A percentile compares a stretch with the other conserved stretches of the same genome.
Conservation (phyloP, 2,888 invertebrate species). For the Heteromurus nitidus region DNA sequence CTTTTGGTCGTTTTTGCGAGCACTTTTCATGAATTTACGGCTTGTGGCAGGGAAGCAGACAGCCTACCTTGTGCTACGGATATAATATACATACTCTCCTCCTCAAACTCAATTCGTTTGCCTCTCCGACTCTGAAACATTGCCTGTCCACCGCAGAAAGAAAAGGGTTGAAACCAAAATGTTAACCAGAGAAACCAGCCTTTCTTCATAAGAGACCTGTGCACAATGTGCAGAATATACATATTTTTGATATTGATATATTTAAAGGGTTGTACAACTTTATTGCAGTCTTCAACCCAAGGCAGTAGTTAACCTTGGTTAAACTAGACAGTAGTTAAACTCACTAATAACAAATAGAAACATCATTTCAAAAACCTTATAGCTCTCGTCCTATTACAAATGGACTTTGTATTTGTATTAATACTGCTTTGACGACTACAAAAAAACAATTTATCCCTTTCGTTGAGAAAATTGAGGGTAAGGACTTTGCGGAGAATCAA, state of each 20-base stretch:
- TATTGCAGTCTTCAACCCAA: slow-evolving; percentile 15
- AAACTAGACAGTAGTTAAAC: slow-evolving; percentile 30
- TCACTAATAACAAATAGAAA: neutral
- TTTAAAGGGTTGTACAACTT: too few species aligned
- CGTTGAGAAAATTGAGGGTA: too few species aligned
- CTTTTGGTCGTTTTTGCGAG: too few species aligned
- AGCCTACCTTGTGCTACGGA: slow-evolving; percentile 16
- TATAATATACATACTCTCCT: too few species aligned
- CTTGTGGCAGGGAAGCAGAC: slow-evolving; percentile 37
- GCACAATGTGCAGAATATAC: neutral
- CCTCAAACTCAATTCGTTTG: slow-evolving; percentile 10
- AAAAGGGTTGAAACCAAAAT: slow-evolving; percentile 34
- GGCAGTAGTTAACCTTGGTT: slow-evolving; percentile 64
- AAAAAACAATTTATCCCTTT: too few species aligned
- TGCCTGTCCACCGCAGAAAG: slow-evolving; percentile 19
- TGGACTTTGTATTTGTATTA: too few species aligned
- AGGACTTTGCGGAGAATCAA: too few species aligned
- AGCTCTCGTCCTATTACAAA: neutral
- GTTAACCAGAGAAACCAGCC: neutral
- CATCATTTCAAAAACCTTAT: neutral
- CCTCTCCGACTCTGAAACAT: neutral
- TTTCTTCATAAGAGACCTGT: neutral
- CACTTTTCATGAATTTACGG: slow-evolving; percentile 44
- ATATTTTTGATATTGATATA: too few species aligned
- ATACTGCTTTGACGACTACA: neutral